Evolutionary conservation across 2,113 vertebrate species (phyloP).

Genomic region (Shinisaurus crocodilurus): DNA sequence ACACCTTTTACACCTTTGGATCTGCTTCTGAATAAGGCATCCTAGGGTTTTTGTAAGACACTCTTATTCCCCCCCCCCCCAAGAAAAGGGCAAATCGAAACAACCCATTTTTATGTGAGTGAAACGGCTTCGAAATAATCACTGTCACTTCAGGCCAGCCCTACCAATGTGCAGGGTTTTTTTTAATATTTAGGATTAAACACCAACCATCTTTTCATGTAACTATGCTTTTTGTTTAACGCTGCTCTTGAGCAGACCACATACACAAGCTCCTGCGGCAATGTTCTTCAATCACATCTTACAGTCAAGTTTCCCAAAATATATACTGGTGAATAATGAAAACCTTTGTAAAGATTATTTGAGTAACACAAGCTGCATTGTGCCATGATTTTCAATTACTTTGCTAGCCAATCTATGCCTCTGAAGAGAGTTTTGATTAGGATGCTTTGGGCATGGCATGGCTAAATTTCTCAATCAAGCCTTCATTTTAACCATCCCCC

Average conservation of each 20-base stretch:
- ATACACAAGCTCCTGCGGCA: neutral
- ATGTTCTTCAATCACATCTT: neutral
- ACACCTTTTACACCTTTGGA: too few relatives aligned
- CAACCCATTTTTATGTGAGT: too few relatives aligned
- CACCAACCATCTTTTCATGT: too few relatives aligned
- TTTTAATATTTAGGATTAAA: too few relatives aligned
- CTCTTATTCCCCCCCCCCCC: too few relatives aligned
- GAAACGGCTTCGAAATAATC: too few relatives aligned
- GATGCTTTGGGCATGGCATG: constrained; percentile 7
- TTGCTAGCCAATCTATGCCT: constrained; percentile 3
- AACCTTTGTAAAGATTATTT: neutral
- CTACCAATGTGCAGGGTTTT: too few relatives aligned
- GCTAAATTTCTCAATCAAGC: constrained; percentile 7
- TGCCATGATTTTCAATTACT: constrained; percentile 22
- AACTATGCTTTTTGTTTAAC: neutral
- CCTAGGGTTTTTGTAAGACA: too few relatives aligned
- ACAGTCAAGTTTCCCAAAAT: neutral
- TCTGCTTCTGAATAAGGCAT: too few relatives aligned
- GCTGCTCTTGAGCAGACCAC: neutral
- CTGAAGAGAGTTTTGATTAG: constrained; percentile 23
- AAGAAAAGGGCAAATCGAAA: too few relatives aligned
- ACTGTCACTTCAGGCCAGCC: too few relatives aligned
- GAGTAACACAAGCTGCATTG: constrained; percentile 6
- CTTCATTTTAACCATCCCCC: neutral
- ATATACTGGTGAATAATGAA: neutral